A percentile compares a stretch with the other conserved stretches of the same genome.
These are phyloP conservation scores for Lampropteryx suffumata DNA, from an alignment of 2,888 invertebrate species.

Conservation along the genomic window DNA sequence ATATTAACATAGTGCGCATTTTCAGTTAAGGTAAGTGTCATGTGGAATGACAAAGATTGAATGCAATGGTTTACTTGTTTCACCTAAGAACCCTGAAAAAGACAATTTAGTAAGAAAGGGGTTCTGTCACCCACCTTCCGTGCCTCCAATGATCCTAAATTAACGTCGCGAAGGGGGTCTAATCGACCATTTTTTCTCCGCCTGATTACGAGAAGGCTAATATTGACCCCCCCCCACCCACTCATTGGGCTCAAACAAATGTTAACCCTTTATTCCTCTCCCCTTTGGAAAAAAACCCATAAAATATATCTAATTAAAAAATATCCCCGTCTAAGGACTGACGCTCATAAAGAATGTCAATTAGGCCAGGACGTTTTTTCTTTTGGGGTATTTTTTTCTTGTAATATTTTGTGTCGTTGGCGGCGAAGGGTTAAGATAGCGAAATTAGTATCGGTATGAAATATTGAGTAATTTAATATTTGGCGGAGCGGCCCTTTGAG, in stretches of 20 bases:
- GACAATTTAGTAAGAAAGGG: slow-evolving; percentile 53
- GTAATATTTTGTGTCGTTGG: slow-evolving; percentile 77
- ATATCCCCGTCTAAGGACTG: slow-evolving; percentile 81
- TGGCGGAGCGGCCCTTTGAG: slow-evolving; percentile 39
- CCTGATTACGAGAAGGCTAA: slow-evolving; percentile 81
- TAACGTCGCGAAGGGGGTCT: slow-evolving; percentile 74
- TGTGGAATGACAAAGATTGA: too few species aligned
- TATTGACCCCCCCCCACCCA: slow-evolving; percentile 76
- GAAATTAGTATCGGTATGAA: slow-evolving; percentile 83
- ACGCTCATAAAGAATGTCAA: slow-evolving; percentile 84
- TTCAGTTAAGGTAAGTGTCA: too few species aligned
- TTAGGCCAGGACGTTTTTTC: slow-evolving; percentile 77
- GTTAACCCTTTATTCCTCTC: slow-evolving; percentile 79
- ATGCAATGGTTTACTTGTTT: neutral
- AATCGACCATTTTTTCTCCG: slow-evolving; percentile 81
- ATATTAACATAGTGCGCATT: too few species aligned
- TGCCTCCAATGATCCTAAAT: slow-evolving; percentile 77
- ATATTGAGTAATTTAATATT: slow-evolving; percentile 83
- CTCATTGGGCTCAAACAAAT: slow-evolving; percentile 75
- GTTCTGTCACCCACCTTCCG: slow-evolving; percentile 41
- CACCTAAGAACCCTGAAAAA: slow-evolving; percentile 42
- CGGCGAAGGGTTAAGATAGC: slow-evolving; percentile 81
- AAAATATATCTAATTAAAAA: slow-evolving; percentile 85
- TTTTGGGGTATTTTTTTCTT: slow-evolving; percentile 63
- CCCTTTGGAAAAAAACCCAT: slow-evolving; percentile 81